Base-by-base conservation (phyloP, 2,888 invertebrate species). In the Campoplex capitator region DNA sequence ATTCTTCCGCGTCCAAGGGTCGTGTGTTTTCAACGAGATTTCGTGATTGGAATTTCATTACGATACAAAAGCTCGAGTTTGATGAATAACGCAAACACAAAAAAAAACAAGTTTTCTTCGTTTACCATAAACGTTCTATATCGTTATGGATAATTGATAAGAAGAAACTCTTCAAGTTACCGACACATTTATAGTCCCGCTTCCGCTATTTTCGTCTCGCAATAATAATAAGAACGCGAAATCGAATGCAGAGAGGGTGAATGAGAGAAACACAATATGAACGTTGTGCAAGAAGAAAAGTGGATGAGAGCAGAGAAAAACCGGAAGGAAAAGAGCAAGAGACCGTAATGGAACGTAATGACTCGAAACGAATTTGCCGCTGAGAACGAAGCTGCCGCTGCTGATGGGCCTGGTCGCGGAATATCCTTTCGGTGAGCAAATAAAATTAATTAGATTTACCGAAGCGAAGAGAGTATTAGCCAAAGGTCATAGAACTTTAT, bases 391-490 rank as follows among this genome's bases (percentile, higher is more conserved):
- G 54, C 70, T 65, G 51, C 71, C 51, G 58, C 23, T 23, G 45
- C 42, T 56, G 78, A 45, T 79, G 70, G 23, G 56, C 45, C 83
- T 65, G 67, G 28, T 76, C 79, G 76, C 68, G 78, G 62, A 82
- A 84, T 87, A 84, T 87, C 81, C 81, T 74, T 74, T 81, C 74
- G 74, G 68, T 62, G 77, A 78, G 86, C 81, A 85, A 84, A 87
- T 87, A 84, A 84, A 87, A 87, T 87, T 85, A 87, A 87, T 87
- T 87, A 85, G 78, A 84, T 84, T 87, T 84, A 87, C 77, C 87
- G 81, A 70, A 84, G 78, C 82, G 87, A 56, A 75, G 78, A 79
- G 77, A 74, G 84, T 74, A 84, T 84, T 81, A 77, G 77, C 73
- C n/a, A 74, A 86, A 84, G 86, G 77, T 84, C 84, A 81, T 75